phyloP scores from a whole-genome alignment of 2,797 vertebrate genomes.

The Pyrocephalus nanus region DNA sequence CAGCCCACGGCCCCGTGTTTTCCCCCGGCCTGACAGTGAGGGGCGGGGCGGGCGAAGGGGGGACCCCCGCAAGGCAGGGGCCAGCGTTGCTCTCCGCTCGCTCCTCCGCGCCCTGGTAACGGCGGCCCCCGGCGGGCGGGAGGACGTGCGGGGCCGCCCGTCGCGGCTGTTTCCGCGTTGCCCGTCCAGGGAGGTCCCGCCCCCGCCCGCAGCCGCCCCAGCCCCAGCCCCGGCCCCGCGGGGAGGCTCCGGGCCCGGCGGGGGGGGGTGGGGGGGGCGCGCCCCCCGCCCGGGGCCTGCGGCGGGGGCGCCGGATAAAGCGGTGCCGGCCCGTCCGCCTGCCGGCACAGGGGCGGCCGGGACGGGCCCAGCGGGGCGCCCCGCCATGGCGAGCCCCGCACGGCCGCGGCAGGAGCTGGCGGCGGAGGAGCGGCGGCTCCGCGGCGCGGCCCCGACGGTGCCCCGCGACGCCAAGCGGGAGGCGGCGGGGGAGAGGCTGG shows the following conservation, averaged over 20 bases:
- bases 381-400: constrained; percentile 23
- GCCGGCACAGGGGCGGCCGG: neutral
- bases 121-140: neutral
- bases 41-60: neutral
- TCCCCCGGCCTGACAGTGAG: neutral
- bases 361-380: neutral
- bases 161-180: neutral
- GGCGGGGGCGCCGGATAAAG: neutral
- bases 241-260: neutral
- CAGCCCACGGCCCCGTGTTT: no score
- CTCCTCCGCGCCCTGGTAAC: neutral
- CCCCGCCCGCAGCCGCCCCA: neutral
- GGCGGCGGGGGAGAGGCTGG: neutral
- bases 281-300: neutral
- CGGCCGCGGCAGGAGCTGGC: constrained; percentile 3
- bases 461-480: neutral
- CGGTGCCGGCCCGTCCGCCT: neutral
- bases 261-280: neutral
- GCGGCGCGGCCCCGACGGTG: neutral
- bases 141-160: constrained; percentile 28
- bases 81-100: neutral
- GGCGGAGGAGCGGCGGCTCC: neutral
- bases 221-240: neutral
- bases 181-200: constrained; percentile 13
- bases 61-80: neutral